Base-by-base conservation (phyloP, 2,888 invertebrate genomes). In the Tipula confusa region DNA sequence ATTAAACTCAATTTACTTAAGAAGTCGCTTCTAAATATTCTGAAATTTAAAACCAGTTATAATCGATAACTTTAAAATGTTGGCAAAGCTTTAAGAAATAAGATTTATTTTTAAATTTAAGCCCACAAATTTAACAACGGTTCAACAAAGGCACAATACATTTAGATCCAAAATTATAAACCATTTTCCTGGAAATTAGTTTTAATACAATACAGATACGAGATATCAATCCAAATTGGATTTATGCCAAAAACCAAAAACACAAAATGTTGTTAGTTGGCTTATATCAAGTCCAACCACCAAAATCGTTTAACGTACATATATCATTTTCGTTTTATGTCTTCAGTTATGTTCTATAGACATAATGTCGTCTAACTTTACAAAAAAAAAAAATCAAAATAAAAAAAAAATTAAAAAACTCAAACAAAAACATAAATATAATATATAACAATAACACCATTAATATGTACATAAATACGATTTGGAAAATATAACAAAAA, bases 381-480 rank as follows among this genome's bases (percentile, higher is more conserved):
- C 24, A 64, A 64, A 64, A 64, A 38, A 64, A 64, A n/a, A n/a
- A n/a, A n/a, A n/a, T n/a, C n/a, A n/a, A n/a, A n/a, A n/a, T n/a
- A n/a, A n/a, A n/a, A n/a, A n/a, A n/a, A n/a, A n/a, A n/a, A n/a
- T n/a, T n/a, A n/a, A n/a, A n/a, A 64, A 64, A 64, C 64, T 64
- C 24, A 24, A 64, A 64, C 64, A 64, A 64, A 64, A 64, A 64
- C 24, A 64, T 64, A 64, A n/a, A 24, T 64, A 64, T 24, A 64
- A 24, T 24, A 64, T 24, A 64, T 64, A 64, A 64, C 64, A 64
- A 64, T 64, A 64, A 64, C 64, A 64, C 64, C 64, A 64, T 64
- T 64, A 64, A 64, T 64, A 64, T 64, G 64, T 64, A 64, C 64
- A 64, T 64, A 64, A 64, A 64, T 64, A 64, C 64, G 64, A 64